These are phyloP conservation scores for Petromus typicus DNA, from an alignment of 2,113 vertebrate species.

Conservation along the genomic window DNA sequence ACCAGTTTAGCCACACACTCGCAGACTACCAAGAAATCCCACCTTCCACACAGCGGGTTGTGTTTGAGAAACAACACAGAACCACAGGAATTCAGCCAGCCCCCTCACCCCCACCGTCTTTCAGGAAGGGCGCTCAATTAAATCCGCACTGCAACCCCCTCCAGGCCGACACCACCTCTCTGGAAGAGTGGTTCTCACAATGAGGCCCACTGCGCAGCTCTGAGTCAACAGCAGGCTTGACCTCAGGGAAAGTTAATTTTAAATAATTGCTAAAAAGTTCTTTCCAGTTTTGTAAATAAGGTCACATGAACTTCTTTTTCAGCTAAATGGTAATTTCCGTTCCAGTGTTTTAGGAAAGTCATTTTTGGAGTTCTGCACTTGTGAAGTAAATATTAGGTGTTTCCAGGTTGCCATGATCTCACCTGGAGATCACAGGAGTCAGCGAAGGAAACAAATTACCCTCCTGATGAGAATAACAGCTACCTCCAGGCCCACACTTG, in stretches of 20 bases:
- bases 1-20: background rate
- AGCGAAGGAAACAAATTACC: constrained; percentile 61
- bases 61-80: background rate
- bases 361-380: background rate
- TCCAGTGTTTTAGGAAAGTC: background rate
- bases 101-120: background rate
- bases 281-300: constrained; percentile 48
- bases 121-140: background rate
- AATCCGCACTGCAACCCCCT: background rate
- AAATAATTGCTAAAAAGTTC: constrained; percentile 44
- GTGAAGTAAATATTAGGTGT: constrained; percentile 47
- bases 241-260: constrained; percentile 53
- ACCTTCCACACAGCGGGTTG: background rate
- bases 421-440: background rate
- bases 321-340: constrained; percentile 43
- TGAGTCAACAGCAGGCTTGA: constrained; percentile 37
- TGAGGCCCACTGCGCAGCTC: background rate
- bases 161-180: background rate
- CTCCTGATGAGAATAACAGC: constrained; percentile 35
- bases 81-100: background rate
- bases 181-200: background rate
- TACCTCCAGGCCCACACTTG: background rate
- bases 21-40: background rate
- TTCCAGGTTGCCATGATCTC: constrained; percentile 44
- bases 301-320: constrained; percentile 53